Evolutionary conservation across 1,140 invertebrate genomes (phyloP).

Genomic region (Asobara japonica): DNA sequence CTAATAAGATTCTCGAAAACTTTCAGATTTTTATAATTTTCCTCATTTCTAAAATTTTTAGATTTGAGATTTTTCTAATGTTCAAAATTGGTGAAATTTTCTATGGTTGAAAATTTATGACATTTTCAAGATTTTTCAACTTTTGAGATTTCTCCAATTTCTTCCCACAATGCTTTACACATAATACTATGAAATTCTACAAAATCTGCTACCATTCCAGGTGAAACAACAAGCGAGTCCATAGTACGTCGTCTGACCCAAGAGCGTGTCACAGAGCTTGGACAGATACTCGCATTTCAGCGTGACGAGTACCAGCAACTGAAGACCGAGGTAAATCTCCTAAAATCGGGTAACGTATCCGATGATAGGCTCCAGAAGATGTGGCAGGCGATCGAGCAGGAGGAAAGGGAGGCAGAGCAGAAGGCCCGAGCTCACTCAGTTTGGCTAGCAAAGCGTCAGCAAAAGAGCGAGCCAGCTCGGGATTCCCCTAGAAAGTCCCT

Average conservation of each 20-base stretch:
- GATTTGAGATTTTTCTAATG: no score
- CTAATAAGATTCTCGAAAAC: no score
- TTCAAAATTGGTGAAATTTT: no score
- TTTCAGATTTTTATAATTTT: no score
- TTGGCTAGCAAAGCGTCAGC: conserved; percentile 78
- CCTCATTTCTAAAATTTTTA: no score
- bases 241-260: conserved; percentile 82
- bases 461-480: conserved; percentile 54
- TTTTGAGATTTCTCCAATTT: no score
- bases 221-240: conserved; percentile 83
- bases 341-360: conserved; percentile 67
- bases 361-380: conserved; percentile 79
- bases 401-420: conserved; percentile 75
- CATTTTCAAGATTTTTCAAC: no score
- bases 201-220: no score
- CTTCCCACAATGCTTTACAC: no score
- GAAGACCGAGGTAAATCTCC: conserved; percentile 71
- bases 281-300: conserved; percentile 75
- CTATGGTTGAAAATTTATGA: no score
- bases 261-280: conserved; percentile 82
- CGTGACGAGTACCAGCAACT: conserved; percentile 78
- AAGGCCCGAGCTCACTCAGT: conserved; percentile 72
- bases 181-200: no score
- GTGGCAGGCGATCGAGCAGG: conserved; percentile 77
- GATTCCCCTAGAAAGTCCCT: conserved; percentile 42